phyloP scores from a whole-genome alignment of 2,888 invertebrate species.

The Archips crataeganus region DNA sequence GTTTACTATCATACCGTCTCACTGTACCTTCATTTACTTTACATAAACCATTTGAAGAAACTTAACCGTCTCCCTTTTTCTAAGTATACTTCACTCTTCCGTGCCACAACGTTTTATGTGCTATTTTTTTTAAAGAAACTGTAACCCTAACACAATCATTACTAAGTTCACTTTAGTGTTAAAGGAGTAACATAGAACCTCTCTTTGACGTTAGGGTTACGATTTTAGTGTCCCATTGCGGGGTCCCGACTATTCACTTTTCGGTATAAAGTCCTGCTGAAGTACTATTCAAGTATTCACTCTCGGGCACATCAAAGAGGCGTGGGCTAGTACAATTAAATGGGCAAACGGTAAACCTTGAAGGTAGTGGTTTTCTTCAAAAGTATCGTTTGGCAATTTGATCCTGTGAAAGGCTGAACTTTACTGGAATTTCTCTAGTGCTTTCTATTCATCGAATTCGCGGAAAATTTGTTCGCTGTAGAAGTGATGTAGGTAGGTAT shows the following conservation, averaged over 20 bases:
- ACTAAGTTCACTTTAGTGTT: neutral
- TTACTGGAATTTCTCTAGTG: neutral
- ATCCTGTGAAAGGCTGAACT: neutral
- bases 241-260: conserved; percentile 7
- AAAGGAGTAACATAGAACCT: neutral
- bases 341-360: neutral
- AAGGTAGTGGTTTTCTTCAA: neutral
- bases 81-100: neutral
- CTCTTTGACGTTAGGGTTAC: neutral
- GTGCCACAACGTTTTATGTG: neutral
- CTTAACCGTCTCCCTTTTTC: conserved; percentile 6
- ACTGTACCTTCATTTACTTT: conserved; percentile 2
- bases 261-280: conserved; percentile 2
- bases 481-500: no score
- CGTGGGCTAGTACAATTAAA: neutral
- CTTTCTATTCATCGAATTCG: no score
- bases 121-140: neutral
- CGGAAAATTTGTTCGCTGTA: no score
- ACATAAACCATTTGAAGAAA: conserved; percentile 2
- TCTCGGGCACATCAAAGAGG: neutral
- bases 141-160: neutral
- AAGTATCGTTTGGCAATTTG: neutral
- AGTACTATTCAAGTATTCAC: conserved; percentile 11
- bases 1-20: neutral
- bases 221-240: conserved; percentile 4